A percentile compares a stretch with the other conserved stretches of the same genome.
Conservation (phyloP, 2,888 invertebrate species). For the Deilephila porcellus region DNA sequence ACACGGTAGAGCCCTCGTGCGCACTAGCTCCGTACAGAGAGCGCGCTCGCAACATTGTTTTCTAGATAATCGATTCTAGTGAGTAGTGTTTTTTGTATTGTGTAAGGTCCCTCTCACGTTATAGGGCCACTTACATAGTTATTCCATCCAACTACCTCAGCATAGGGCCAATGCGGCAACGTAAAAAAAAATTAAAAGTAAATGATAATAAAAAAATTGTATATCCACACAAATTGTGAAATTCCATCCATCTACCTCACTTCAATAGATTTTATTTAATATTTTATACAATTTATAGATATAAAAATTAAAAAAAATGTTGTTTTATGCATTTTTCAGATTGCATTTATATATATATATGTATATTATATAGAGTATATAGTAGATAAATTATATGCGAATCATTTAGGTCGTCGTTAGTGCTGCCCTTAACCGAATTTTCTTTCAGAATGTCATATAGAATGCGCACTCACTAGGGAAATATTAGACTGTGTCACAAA, state of each 20-base stretch:
- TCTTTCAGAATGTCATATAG: slow-evolving; percentile 58
- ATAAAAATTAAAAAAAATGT: slow-evolving; percentile 72
- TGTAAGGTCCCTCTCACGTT: slow-evolving; percentile 73
- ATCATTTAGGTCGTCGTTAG: slow-evolving; percentile 77
- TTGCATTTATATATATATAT: slow-evolving; percentile 83
- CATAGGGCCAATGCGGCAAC: slow-evolving; percentile 82
- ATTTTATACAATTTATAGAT: slow-evolving; percentile 85
- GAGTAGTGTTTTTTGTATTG: slow-evolving; percentile 78
- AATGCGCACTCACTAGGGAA: slow-evolving; percentile 75
- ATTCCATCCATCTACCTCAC: slow-evolving; percentile 91
- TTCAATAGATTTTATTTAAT: slow-evolving; percentile 86
- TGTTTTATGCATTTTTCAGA: slow-evolving; percentile 85
- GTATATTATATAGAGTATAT: slow-evolving; percentile 83
- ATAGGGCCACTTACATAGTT: slow-evolving; percentile 79
- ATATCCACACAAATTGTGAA: slow-evolving; percentile 85
- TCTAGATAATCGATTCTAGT: slow-evolving; percentile 69
- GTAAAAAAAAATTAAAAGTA: slow-evolving; percentile 50
- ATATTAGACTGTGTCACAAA: slow-evolving; percentile 67
- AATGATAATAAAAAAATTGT: slow-evolving; percentile 51
- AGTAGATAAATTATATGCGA: slow-evolving; percentile 81
- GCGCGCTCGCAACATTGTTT: slow-evolving; percentile 58
- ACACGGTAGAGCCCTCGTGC: slow-evolving; percentile 56
- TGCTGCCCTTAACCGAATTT: slow-evolving; percentile 69
- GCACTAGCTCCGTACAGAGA: slow-evolving; percentile 49
- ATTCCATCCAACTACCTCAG: slow-evolving; percentile 86